These are phyloP conservation scores for Holacanthella duospinosa DNA, from an alignment of 2,888 invertebrate genomes.

Conservation along the genomic window DNA sequence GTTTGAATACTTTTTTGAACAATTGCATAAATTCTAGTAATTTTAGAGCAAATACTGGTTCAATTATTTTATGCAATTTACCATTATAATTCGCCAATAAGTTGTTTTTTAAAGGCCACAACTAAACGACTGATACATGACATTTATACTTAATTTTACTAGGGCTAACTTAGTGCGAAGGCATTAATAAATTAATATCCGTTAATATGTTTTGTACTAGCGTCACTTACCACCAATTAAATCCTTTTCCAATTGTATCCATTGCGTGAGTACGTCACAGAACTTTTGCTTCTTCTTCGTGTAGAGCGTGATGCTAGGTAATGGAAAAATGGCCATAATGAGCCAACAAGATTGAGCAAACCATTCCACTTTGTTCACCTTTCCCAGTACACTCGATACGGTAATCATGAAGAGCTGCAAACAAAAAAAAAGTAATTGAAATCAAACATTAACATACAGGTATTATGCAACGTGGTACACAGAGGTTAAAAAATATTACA, in stretches of 20 bases:
- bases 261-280: conserved; percentile 33
- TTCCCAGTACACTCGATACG: conserved; percentile 27
- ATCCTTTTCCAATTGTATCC: conserved; percentile 35
- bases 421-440: too few species aligned
- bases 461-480: too few species aligned
- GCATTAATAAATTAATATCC: conserved; percentile 1
- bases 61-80: too few species aligned
- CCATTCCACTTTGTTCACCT: conserved; percentile 34
- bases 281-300: conserved; percentile 32
- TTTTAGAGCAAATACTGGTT: too few species aligned
- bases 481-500: too few species aligned
- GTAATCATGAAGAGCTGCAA: conserved; percentile 36
- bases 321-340: conserved; percentile 33
- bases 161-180: neutral
- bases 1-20: too few species aligned
- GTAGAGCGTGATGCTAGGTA: conserved; percentile 31
- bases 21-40: too few species aligned
- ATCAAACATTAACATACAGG: too few species aligned
- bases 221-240: conserved; percentile 33
- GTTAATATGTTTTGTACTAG: too few species aligned
- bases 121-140: too few species aligned
- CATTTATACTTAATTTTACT: neutral
- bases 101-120: neutral
- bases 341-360: conserved; percentile 35
- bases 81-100: too few species aligned